Evolutionary conservation across 2,113 vertebrate species (phyloP), one percentile per base, ranked within the genome.

Genomic region (Blennius ocellaris): DNA sequence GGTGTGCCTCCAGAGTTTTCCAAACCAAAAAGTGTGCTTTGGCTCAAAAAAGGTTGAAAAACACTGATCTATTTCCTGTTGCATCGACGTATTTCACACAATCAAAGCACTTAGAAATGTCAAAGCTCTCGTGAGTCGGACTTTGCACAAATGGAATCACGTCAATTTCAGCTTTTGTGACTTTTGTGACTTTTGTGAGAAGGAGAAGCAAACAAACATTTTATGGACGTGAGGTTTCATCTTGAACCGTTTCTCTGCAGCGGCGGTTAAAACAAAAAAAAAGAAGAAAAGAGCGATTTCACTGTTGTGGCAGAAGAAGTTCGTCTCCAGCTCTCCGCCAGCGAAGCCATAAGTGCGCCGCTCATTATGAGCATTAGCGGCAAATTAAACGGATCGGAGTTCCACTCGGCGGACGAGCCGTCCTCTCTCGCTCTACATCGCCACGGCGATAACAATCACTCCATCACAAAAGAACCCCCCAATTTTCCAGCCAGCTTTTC

Each of bases 321-420:
- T 43, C 43, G 63, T 78, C 55, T 52, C 44, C 9, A 49, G 67
- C 38, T 70, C 37, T 58, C 50, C 57, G 69, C 49, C 50, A 55
- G 58, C 57, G 71, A 82, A 76, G 78, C 75, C 66, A 51, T 30
- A 71, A 81, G 59, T 62, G 37, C 1, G 1, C 48, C 30, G 8
- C 56, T 73, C 53, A 80, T 85, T 70, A 73, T 66, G 75, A 76
- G 77, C 45, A 81, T 79, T 82, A 60, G 61, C 1, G 14, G 41
- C 60, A 77, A 79, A 81, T 78, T 74, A 81, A 84, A 81, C 73
- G 68, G 55, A 87, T 82, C 55, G 69, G 17, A 74, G 68, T 60
- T 80, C 49, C 51, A 11, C 72, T 65, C 78, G 55, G 59, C 62
- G 56, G 44, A 67, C 47, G 17, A 67, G 68, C 55, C 1, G 7